Evolutionary conservation across 2,113 vertebrate genomes (phyloP).

Genomic region (Atlantisia rogersi): DNA sequence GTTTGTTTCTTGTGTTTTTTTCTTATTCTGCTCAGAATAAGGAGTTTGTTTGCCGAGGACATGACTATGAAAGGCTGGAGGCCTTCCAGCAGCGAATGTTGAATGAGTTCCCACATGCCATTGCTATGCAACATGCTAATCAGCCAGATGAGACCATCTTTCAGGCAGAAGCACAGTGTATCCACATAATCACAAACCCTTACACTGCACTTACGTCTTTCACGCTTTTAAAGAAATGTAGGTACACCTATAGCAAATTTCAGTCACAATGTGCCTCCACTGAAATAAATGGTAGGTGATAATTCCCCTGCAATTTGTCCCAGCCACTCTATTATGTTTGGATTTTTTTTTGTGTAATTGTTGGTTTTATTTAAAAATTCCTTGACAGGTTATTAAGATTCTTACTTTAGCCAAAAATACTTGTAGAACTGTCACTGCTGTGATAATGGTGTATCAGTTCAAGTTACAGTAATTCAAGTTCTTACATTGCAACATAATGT

Average conservation of each 20-base stretch:
- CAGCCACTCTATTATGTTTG: background rate
- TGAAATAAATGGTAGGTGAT: background rate
- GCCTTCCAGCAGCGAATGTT: conserved; percentile 99
- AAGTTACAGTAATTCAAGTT: background rate
- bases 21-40: conserved; percentile 85
- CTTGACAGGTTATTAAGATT: background rate
- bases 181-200: conserved; percentile 71
- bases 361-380: background rate
- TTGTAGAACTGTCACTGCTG: background rate
- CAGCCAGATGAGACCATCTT: conserved; percentile 98
- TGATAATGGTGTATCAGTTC: background rate
- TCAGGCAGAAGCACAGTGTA: conserved; percentile 98
- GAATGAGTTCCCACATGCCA: conserved; percentile 97
- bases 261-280: background rate
- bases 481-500: background rate
- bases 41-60: conserved; percentile 98
- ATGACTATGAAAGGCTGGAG: conserved; percentile 98
- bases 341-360: background rate
- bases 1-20: background rate
- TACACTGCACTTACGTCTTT: background rate
- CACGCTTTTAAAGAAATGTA: background rate
- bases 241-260: background rate
- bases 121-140: conserved; percentile 99
- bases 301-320: background rate
- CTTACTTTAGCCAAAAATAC: background rate